Base-by-base conservation (phyloP, 2,113 vertebrate species). In the Pungitius pungitius region DNA sequence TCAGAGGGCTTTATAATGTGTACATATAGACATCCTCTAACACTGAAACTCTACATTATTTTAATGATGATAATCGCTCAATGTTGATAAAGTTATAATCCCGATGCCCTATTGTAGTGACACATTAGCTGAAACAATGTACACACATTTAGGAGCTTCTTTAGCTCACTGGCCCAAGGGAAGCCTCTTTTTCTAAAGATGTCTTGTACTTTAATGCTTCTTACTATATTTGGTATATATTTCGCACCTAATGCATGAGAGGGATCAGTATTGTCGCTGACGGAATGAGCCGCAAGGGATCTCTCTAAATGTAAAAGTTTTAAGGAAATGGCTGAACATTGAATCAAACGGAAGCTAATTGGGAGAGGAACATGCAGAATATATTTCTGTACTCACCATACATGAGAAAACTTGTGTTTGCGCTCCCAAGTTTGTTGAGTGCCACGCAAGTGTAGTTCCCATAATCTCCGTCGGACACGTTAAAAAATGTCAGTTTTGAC, bases 401-500 rank as follows among this genome's bases (percentile, higher is more conserved):
- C 68, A 99, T 91, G 71, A 95, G 93, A 80, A 98, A 94, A 93
- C 95, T 97, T 87, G 96, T 96, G 8, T 97, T 97, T 82, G 96
- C 95, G 77, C 93, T 96, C 20, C 98, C 98, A 43, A 99, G 87
- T 87, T 94, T 96, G 93, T 99, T 99, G 86, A 93, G 93, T 69
- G 97, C 97, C 54, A 98, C 93, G 0, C 98, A 99, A 5, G 97
- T 98, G 92, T 98, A 99, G 94, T 99, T 99, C 37, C 98, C 97
- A 0, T 98, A 99, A 88, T 99, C 96, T 15, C 93, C 93, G 64
- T 99, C 96, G 0, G 98, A 96, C 73, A 99, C 96, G 0, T 99
- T 99, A 89, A 95, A 96, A 92, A 99, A 99, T 20, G 95, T 98
- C 89, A 99, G 93, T 45, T 92, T 95, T 37, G 97, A 99, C 84